Evolutionary conservation across 1,140 invertebrate genomes (phyloP), one percentile per base, ranked within the genome.

Genomic region (Bradynema listronoti): DNA sequence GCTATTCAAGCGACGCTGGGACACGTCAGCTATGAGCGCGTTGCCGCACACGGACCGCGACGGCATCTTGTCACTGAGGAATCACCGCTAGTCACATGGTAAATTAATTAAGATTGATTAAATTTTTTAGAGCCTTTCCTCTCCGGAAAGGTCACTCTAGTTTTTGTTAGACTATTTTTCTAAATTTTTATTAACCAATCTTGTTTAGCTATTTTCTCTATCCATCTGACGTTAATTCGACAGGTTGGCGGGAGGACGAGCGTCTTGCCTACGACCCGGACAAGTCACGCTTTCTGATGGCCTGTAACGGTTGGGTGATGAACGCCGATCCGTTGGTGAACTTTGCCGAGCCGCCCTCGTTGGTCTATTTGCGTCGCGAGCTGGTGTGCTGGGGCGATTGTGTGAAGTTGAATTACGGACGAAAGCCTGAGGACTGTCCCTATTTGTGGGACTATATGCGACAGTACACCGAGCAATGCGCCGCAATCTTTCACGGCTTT

Each of bases 221-320:
- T 74, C 83, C 81, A 66, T n/a, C n/a, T n/a, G n/a, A n/a, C n/a
- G 29, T 41, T n/a, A 19, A 76, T 19, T 71, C 64, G 25, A 79
- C 73, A 58, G 82, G 75, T 41, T 78, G 88, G 19, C 63, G 80
- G 7, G 85, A 88, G 73, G 83, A 86, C 63, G 89, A 92, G 80
- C 77, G 83, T 34, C 81, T 83, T 1, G 86, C 90, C 82, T 88
- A 85, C 70, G 83, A 83, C 42, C 76, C 83, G 36, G 14, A 22
- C 14, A 70, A 72, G 27, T 77, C 85, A 41, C 81, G 83, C 53
- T 85, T 85, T 67, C 83, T 92, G 29, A 92, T 95, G 89, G 93
- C 91, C 22, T 91, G 94, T 79, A 99, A 98, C 82, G 94, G 94
- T 45, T 99, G 95, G 95, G 91, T 98, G 0, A 96, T 98, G 90